These are phyloP conservation scores for Seriola quinqueradiata DNA, from an alignment of 2,113 vertebrate species.

Conservation along the genomic window DNA sequence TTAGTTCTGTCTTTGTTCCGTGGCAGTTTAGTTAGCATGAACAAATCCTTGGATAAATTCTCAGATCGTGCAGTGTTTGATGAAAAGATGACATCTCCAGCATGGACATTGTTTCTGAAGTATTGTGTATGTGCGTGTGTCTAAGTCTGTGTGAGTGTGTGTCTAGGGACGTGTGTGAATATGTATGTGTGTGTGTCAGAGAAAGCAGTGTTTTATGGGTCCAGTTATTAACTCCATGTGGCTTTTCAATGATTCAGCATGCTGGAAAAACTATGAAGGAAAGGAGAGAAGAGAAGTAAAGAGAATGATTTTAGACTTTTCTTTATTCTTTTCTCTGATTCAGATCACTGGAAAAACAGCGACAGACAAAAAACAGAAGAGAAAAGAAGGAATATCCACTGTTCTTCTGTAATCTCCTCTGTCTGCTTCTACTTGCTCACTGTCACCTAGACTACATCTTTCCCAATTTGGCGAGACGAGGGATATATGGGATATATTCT, in stretches of 20 bases:
- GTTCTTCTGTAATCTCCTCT: constrained; percentile 39
- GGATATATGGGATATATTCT: constrained; percentile 60
- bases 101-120: not conserved
- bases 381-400: constrained; percentile 6
- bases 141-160: constrained; percentile 5
- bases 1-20: constrained; percentile 25
- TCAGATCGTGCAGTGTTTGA: constrained; percentile 51
- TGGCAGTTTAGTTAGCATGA: not conserved
- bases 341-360: not conserved
- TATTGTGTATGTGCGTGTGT: not conserved
- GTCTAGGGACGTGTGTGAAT: not conserved
- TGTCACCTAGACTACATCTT: constrained; percentile 38
- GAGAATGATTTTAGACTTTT: constrained; percentile 19
- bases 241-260: constrained; percentile 49
- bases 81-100: constrained; percentile 49
- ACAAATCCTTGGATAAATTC: constrained; percentile 62
- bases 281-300: constrained; percentile 13
- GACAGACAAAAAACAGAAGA: not conserved
- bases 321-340: constrained; percentile 31
- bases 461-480: constrained; percentile 59
- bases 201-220: constrained; percentile 49
- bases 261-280: constrained; percentile 21
- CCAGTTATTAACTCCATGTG: constrained; percentile 64
- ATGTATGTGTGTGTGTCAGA: constrained; percentile 34
- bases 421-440: constrained; percentile 44